Percentiles rank a stretch among this genome's conserved stretches.
These are phyloP conservation scores for Crocidura indochinensis DNA, from an alignment of 2,797 vertebrate species.

Conservation along the genomic window DNA sequence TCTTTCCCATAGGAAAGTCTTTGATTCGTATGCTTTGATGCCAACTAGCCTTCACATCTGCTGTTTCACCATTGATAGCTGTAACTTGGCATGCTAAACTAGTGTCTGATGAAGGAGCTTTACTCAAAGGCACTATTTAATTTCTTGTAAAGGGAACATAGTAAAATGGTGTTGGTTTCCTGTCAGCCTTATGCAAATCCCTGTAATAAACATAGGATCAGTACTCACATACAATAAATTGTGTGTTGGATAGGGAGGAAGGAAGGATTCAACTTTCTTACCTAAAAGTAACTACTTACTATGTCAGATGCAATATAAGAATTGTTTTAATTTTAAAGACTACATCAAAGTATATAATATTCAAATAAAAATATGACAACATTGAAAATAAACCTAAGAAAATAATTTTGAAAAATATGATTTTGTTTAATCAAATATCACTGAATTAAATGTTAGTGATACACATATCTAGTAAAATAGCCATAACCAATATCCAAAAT, in stretches of 20 bases:
- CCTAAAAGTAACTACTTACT: constrained; percentile 66
- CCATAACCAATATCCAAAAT: too few relatives aligned
- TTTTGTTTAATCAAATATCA: constrained; percentile 9
- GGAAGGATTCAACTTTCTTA: constrained; percentile 65
- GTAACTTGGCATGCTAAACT: constrained; percentile 87
- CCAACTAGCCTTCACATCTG: constrained; percentile 90
- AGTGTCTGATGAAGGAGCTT: constrained; percentile 86
- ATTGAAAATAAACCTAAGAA: constrained; percentile 7
- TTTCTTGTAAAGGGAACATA: constrained; percentile 85
- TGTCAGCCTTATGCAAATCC: constrained; percentile 87
- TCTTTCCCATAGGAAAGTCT: constrained; percentile 89
- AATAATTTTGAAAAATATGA: constrained; percentile 17
- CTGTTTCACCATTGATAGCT: constrained; percentile 87
- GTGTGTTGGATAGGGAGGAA: constrained; percentile 67
- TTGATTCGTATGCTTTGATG: constrained; percentile 87
- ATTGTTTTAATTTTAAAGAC: constrained; percentile 59
- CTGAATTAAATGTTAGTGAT: not conserved
- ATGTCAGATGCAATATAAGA: constrained; percentile 74
- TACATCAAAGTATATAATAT: constrained; percentile 17
- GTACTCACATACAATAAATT: constrained; percentile 79
- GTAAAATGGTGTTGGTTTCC: constrained; percentile 86
- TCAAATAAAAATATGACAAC: constrained; percentile 3
- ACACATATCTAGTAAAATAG: too few relatives aligned
- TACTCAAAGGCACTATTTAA: constrained; percentile 88
- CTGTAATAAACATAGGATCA: constrained; percentile 85